Evolutionary conservation across 2,797 vertebrate species (phyloP), one percentile per base, ranked within the genome.

Genomic region (Galaxias olidus): DNA sequence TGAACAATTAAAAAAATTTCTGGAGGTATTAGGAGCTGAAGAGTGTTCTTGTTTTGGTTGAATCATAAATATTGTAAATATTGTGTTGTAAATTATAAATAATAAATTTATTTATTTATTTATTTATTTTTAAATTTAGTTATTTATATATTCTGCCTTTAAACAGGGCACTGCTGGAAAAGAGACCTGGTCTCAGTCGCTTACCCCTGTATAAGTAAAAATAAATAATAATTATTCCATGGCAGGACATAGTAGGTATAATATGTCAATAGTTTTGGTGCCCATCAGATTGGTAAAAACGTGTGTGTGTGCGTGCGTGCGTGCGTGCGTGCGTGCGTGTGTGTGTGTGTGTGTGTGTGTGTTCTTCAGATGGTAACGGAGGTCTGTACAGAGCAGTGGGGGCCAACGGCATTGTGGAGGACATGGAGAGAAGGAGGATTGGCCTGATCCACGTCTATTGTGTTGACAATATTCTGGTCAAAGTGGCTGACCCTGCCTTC

Each of bases 401-500:
- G 9, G 83, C 78, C 0, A 91, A 97, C 10, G 86, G 89, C 30
- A 93, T 99, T 9, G 54, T 96, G 72, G 90, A 93, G 0, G 93
- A 99, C 83, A 97, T 99, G 96, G 92, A 96, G 69, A 80, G 1
- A 4, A 91, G 95, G 56, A 93, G 95, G 0, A 86, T 96, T 57
- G 85, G 86, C 30, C 92, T 84, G 40, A 89, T 99, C 69, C 97
- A 99, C 0, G 94, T 99, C 59, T 99, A 99, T 61, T 99, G 97
- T 0, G 97, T 98, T 10, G 98, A 99, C 81, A 99, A 99, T 84
- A 95, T 99, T 78, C 83, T 99, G 75, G 97, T 98, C 66, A 97
- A 96, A 85, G 97, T 99, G 74, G 98, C 96, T 0, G 98, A 99
- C 78, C 98, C 98, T 0, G 80, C 91, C 46, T 98, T 99, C 79